These are phyloP conservation scores for Acleris emargana DNA, from an alignment of 2,888 invertebrate species.

Conservation along the genomic window DNA sequence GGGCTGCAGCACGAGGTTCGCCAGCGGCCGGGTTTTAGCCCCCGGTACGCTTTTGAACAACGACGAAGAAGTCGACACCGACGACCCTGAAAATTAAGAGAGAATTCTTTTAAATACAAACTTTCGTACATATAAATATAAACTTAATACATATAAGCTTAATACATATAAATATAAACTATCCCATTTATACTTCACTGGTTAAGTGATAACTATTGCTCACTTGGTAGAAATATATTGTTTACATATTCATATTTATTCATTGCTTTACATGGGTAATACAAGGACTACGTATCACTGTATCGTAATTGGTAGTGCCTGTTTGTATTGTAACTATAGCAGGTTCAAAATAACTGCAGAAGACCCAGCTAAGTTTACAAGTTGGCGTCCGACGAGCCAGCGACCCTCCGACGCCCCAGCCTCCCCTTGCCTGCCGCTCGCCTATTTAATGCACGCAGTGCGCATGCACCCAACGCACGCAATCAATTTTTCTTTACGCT, in stretches of 20 bases:
- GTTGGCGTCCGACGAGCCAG: conserved; percentile 69
- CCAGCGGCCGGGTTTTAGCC: conserved; percentile 50
- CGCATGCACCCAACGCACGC: conserved; percentile 72
- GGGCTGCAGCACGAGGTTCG: conserved; percentile 50
- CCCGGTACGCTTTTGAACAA: conserved; percentile 55
- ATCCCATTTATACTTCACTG: too few relatives aligned
- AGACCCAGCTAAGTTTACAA: conserved; percentile 55
- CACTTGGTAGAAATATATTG: too few relatives aligned
- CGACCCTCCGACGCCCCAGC: conserved; percentile 76
- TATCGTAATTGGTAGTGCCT: too few relatives aligned
- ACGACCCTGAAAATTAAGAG: conserved; percentile 65
- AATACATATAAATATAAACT: too few relatives aligned
- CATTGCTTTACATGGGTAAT: too few relatives aligned
- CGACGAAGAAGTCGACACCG: conserved; percentile 54
- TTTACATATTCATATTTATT: too few relatives aligned
- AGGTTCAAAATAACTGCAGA: background rate
- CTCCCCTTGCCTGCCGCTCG: conserved; percentile 51
- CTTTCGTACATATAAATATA: background rate
- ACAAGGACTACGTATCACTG: too few relatives aligned
- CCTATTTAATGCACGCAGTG: conserved; percentile 62
- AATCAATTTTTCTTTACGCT: conserved; percentile 60
- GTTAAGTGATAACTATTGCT: too few relatives aligned
- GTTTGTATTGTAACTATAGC: too few relatives aligned
- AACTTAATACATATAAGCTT: too few relatives aligned
- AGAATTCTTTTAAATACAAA: conserved; percentile 53